Base-by-base conservation (phyloP, 23 tunicate genomes). In the Phallusia fumigata region DNA sequence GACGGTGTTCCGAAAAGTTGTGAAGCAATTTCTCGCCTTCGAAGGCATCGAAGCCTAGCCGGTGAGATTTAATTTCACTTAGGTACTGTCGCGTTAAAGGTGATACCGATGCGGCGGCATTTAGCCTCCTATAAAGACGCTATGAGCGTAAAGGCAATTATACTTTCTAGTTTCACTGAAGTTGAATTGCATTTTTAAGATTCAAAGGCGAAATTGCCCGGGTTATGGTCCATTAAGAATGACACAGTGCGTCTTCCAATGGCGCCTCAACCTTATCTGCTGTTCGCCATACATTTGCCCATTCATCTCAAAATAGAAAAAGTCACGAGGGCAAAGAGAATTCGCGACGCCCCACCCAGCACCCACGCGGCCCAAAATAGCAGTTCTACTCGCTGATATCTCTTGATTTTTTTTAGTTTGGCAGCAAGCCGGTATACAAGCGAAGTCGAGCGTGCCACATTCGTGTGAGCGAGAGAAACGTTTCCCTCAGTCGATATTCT, bases 301-400 rank as follows among this genome's bases (percentile, higher is more conserved):
- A 3, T 16, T 24, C 69, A 24, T 21, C 26, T 58, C 16, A 16
- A 58, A 58, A 58, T 58, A 58, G 69, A 24, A 58, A 58, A 58
- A 58, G 69, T 58, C 28, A 58, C 69, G 28, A 58, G 69, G 10
- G 69, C 26, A 58, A 24, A 58, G 69, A 21, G 28, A 58, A 58
- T 58, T 58, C 69, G 26, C 69, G 69, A 58, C 69, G 69, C 69
- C 69, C 28, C 69, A 21, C 69, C 69, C 69, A 8, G 69, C 69
- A 58, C 69, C 69, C 69, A 58, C 69, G 69, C 69, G 69, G 28
- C 69, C 28, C 2, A 58, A 58, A 58, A 58, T 58, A 58, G 69
- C 69, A 1, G 26, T 58, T 24, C 13, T 3, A 24, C 28, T 58
- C 15, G 69, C 69, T 21, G 69, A 24, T 58, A 58, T 58, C 69